These are phyloP conservation scores for Hydropotes inermis DNA, from an alignment of 2,113 vertebrate species.

Conservation along the genomic window DNA sequence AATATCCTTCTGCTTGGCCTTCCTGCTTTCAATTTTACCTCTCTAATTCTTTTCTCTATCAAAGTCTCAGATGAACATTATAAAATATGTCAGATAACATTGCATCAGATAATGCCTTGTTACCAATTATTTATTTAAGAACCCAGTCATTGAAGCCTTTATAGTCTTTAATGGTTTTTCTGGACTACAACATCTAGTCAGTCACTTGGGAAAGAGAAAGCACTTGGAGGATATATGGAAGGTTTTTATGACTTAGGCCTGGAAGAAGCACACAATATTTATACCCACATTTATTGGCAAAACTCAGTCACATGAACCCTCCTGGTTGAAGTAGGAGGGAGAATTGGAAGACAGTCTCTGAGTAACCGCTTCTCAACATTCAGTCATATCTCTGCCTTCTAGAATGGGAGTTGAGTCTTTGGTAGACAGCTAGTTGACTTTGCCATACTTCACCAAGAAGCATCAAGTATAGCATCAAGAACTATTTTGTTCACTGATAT, in stretches of 20 bases:
- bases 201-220: background rate
- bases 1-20: background rate
- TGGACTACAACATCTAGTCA: background rate
- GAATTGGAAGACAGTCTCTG: background rate
- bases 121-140: background rate
- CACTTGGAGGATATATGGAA: background rate
- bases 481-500: background rate
- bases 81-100: background rate
- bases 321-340: background rate
- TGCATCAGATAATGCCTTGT: background rate
- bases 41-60: background rate
- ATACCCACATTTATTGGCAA: background rate
- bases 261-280: background rate
- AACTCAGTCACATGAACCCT: background rate
- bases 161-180: background rate
- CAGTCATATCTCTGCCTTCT: background rate
- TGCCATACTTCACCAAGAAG: background rate
- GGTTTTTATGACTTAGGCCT: background rate
- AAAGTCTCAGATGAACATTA: background rate
- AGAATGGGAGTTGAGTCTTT: background rate
- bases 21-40: background rate
- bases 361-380: background rate
- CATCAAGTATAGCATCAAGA: background rate
- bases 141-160: background rate
- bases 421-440: background rate